Base-by-base conservation (phyloP, 1,140 invertebrate species). In the Phortica variegata region DNA sequence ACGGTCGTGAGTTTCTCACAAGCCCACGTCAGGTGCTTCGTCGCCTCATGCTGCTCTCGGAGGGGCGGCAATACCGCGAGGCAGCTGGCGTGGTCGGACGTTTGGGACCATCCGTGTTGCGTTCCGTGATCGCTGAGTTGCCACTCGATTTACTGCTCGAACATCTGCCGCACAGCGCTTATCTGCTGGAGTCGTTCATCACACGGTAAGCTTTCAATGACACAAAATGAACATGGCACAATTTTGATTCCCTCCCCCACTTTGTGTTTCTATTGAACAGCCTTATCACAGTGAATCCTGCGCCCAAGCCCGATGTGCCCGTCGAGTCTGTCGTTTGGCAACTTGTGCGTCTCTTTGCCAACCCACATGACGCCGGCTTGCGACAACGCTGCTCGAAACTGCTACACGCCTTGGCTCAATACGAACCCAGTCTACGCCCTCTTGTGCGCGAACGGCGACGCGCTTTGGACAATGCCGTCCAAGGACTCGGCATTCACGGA, bases 81-180 rank as follows among this genome's bases (percentile, higher is more conserved):
- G 89, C 89, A 12, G 88, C 90, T 0, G 82, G 83, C 16, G 85
- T 93, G 18, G 80, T 94, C 32, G 80, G 85, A 16, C 80, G 88
- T 40, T 77, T 93, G 6, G 88, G 87, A 12, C 81, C 83, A 26
- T 85, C 83, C 1, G 89, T 89, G 1, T 79, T 93, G 49, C 83
- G 83, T 44, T 82, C 82, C 5, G 86, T 91, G 12, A 81, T 85
- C 0, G 77, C 82, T 1, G 90, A 95, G 52, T 78, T 96, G 45
- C 93, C 92, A 0, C 80, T 94, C 15, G 92, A 95, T 68, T 77
- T 92, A 54, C 82, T 95, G 56, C 85, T 94, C 18, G 91, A 95
- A 56, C 84, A 90, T 3, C 80, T 95, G 76, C 93, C 93, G 2
- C 86, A 91, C 69, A 91, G 88, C 39, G 82, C 93, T 1, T 86